phyloP scores from a whole-genome alignment of 2,113 vertebrate genomes.

The Casuarius casuarius region DNA sequence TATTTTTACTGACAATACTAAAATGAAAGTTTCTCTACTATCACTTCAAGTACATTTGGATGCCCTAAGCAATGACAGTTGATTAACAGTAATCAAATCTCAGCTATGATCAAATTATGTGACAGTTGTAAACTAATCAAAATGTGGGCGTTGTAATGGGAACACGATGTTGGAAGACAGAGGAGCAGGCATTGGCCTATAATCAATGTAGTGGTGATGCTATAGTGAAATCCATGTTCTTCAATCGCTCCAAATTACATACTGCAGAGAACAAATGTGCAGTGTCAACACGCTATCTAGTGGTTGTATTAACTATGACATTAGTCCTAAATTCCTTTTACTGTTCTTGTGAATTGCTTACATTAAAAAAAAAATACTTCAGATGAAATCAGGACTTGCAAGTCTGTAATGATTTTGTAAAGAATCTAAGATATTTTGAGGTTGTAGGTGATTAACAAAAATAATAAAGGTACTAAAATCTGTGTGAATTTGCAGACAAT shows the following conservation, averaged over 20 bases:
- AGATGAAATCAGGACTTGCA: not conserved
- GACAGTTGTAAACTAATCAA: not conserved
- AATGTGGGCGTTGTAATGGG: not conserved
- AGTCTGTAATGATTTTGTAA: not conserved
- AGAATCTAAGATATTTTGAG: not conserved
- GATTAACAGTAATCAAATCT: not conserved
- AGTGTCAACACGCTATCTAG: slow-evolving; percentile 42
- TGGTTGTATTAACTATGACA: not conserved
- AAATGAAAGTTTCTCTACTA: not conserved
- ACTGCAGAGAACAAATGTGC: not conserved
- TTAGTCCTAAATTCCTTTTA: not conserved
- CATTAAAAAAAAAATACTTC: not conserved
- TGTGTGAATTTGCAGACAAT: not conserved
- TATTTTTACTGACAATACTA: not conserved
- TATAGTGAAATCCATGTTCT: not conserved
- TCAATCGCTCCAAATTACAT: not conserved
- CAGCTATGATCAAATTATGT: not conserved
- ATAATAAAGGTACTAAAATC: not conserved
- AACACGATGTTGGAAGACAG: not conserved
- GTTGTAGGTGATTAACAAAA: not conserved
- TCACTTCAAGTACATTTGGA: not conserved
- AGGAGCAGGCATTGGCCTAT: not conserved
- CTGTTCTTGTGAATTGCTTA: not conserved
- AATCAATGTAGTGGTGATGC: not conserved
- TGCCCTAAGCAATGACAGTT: not conserved